These are phyloP conservation scores for Glaucopsyche alexis DNA, from an alignment of 2,888 invertebrate species.

Conservation along the genomic window DNA sequence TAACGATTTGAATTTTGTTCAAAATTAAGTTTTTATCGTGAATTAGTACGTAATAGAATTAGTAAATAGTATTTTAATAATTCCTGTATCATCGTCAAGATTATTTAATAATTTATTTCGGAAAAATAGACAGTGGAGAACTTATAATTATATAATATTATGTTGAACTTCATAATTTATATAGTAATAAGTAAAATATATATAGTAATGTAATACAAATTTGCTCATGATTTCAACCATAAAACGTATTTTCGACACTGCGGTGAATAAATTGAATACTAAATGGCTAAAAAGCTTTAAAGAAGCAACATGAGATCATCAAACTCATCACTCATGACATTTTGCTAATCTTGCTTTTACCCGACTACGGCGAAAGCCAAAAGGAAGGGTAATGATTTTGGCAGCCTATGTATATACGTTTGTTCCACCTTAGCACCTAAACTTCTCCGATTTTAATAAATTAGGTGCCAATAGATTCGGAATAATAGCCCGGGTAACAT, in stretches of 20 bases:
- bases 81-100: background rate
- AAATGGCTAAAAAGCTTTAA: background rate
- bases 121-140: background rate
- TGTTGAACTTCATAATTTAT: background rate
- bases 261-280: background rate
- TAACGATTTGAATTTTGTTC: background rate
- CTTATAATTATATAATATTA: background rate
- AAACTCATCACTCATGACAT: conserved; percentile 6
- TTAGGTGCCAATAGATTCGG: too few relatives aligned
- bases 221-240: background rate
- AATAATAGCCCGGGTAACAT: too few relatives aligned
- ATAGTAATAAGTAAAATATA: too few relatives aligned
- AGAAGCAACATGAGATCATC: background rate
- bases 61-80: background rate
- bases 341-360: background rate
- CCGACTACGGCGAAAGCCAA: too few relatives aligned
- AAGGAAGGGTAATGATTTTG: too few relatives aligned
- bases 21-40: background rate
- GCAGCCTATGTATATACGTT: too few relatives aligned
- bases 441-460: too few relatives aligned
- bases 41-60: background rate
- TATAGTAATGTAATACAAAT: too few relatives aligned
- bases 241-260: background rate
- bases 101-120: background rate
- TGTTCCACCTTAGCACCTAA: too few relatives aligned